These are phyloP conservation scores for Dendrolimus kikuchii DNA, from an alignment of 1,140 invertebrate genomes.

Conservation along the genomic window DNA sequence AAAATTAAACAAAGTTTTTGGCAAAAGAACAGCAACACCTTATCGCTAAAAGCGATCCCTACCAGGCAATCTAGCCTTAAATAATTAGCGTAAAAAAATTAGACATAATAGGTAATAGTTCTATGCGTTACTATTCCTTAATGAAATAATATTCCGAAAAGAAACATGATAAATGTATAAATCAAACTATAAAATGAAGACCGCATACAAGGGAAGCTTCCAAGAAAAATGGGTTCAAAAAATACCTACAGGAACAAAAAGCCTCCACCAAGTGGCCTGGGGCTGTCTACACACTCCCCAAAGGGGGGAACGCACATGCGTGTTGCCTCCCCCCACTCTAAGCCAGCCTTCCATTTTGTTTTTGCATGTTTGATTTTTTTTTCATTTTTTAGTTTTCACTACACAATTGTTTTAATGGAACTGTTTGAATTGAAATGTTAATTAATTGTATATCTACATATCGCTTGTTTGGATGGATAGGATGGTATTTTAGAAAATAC, in stretches of 20 bases:
- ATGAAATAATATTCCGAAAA: no score
- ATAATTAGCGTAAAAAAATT: no score
- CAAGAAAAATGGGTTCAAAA: constrained; percentile 46
- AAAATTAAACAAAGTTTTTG: no score
- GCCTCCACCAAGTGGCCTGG: constrained; percentile 31
- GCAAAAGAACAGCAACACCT: no score
- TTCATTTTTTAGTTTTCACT: constrained; percentile 31
- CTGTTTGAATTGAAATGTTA: constrained; percentile 29
- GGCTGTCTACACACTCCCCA: constrained; percentile 20
- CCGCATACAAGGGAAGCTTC: constrained; percentile 44
- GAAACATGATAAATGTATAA: no score
- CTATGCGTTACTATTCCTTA: no score
- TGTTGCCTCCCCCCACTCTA: constrained; percentile 48
- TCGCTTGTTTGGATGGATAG: background rate
- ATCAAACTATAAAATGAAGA: background rate
- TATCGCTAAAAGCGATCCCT: no score
- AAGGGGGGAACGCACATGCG: constrained; percentile 55
- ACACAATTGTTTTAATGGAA: constrained; percentile 35
- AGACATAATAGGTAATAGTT: no score
- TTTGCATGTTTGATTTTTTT: constrained; percentile 46
- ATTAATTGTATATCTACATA: constrained; percentile 15
- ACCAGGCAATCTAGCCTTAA: no score
- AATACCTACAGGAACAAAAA: constrained; percentile 32
- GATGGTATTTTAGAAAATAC: no score
- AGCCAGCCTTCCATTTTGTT: constrained; percentile 63